Evolutionary conservation across 2,888 invertebrate genomes (phyloP).

Genomic region (Drosophila pegasa): DNA sequence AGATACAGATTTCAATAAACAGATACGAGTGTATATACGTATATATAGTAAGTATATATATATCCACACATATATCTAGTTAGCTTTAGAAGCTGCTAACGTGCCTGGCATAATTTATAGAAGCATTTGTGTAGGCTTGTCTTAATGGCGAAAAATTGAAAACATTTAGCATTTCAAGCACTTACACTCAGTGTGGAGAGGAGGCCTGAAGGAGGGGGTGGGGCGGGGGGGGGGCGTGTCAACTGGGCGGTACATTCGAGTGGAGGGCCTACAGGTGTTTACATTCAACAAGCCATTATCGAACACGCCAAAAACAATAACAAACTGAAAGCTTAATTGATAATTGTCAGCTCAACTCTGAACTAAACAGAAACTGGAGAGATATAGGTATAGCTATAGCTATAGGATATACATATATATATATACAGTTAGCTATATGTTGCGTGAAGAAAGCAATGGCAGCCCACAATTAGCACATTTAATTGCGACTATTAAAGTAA

Average conservation of each 20-base stretch:
- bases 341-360: constrained; percentile 41
- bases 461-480: constrained; percentile 49
- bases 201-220: background rate
- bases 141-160: constrained; percentile 75
- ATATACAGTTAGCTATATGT: background rate
- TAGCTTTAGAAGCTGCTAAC: constrained; percentile 45
- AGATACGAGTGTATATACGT: constrained; percentile 28
- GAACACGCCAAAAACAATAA: constrained; percentile 31
- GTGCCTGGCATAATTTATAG: constrained; percentile 72
- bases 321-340: constrained; percentile 65
- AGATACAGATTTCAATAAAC: constrained; percentile 45
- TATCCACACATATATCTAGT: background rate
- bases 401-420: background rate
- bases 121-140: constrained; percentile 78
- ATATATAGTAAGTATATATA: background rate
- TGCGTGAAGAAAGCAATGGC: constrained; percentile 64
- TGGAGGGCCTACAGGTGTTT: constrained; percentile 31
- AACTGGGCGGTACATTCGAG: background rate
- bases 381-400: background rate
- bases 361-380: background rate
- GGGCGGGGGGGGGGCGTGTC: background rate
- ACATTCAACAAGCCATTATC: constrained; percentile 45
- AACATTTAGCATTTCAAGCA: constrained; percentile 74
- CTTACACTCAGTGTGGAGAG: constrained; percentile 24
- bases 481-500: constrained; percentile 68